Evolutionary conservation across 2,888 invertebrate species (phyloP).

Genomic region (Deilephila elpenor): DNA sequence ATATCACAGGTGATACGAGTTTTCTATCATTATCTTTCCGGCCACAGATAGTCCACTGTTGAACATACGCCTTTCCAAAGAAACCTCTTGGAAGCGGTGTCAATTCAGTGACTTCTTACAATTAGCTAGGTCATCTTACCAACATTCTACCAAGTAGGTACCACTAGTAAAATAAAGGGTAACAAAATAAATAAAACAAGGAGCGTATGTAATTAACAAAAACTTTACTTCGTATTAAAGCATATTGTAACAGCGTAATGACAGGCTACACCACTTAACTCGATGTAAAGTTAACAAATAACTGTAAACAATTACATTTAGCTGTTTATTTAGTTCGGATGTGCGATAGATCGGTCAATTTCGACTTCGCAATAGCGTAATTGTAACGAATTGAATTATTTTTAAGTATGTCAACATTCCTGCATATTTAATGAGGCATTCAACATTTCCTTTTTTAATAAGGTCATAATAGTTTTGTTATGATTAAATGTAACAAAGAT

Average conservation of each 20-base stretch:
- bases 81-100: too few species aligned
- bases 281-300: constrained; percentile 50
- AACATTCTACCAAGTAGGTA: too few species aligned
- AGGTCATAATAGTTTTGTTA: not conserved
- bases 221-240: constrained; percentile 70
- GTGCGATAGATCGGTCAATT: not conserved
- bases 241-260: constrained; percentile 65
- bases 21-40: too few species aligned
- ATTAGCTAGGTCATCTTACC: too few species aligned
- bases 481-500: too few species aligned
- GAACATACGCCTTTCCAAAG: too few species aligned
- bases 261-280: constrained; percentile 52
- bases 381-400: not conserved
- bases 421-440: not conserved
- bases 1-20: too few species aligned
- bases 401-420: not conserved
- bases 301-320: not conserved
- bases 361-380: not conserved
- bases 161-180: not conserved
- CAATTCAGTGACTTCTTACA: too few species aligned
- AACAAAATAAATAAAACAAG: constrained; percentile 47
- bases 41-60: too few species aligned
- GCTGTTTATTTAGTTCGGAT: not conserved
- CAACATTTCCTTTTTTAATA: not conserved
- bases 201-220: constrained; percentile 58